Base-by-base conservation (phyloP, 2,113 vertebrate genomes). In the Aepyceros melampus region DNA sequence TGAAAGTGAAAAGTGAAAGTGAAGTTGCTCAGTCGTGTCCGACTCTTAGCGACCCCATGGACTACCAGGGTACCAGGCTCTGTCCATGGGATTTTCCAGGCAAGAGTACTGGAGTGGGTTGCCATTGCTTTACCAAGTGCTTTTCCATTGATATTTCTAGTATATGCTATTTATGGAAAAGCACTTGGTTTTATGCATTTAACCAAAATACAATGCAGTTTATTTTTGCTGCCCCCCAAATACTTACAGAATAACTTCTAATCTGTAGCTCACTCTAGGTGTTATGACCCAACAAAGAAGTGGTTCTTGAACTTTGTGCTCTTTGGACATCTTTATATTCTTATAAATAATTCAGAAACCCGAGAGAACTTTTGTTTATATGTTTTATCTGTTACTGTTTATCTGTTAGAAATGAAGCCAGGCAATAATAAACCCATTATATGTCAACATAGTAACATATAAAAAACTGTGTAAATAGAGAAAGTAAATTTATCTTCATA, bases 331-430 rank as follows among this genome's bases (percentile, higher is more conserved):
- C 12, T 67, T 29, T 56, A 89, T 6, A 71, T 43, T 78, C 31
- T 92, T 67, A 89, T 3, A 92, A 60, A 89, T 82, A 94, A 79
- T 62, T 88, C 25, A n/a, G 13, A 94, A 95, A 43, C 36, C 43
- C 36, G 40, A 33, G n/a, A 87, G 31, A 62, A 2, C 27, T 87
- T 82, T 94, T 87, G 29, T 97, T 79, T 36, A 25, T 56, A 8
- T 64, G 10, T 89, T 93, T 92, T 94, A 60, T 91, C 78, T 93
- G 40, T 31, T 83, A n/a, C n/a, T 93, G 10, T 67, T 94, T 87
- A 40, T 85, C 56, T 67, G 29, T 79, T 84, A 91, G 58, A 95
- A 87, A 60, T 96, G 90, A 96, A 88, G 43, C 62, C 12, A 53
- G 31, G 81, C 74, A 90, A 49, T 83, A 92, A 62, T 91, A 92